Evolutionary conservation across 1,140 invertebrate species (phyloP).

Genomic region (Trichonephila clavata): DNA sequence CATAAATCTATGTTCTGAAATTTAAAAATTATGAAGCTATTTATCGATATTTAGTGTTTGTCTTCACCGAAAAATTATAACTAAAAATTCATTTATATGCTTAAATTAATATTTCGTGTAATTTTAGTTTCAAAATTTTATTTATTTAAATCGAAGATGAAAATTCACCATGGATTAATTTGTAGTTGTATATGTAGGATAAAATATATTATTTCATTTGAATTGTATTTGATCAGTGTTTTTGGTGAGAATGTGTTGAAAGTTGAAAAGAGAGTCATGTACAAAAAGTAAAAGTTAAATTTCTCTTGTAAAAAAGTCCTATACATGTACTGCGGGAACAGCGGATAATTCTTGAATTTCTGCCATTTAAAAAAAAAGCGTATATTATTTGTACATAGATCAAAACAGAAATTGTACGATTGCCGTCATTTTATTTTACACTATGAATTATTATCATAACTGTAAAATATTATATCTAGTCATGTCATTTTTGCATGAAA

Average conservation of each 20-base stretch:
- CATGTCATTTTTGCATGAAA: background rate
- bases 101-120: too few relatives aligned
- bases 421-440: constrained; percentile 24
- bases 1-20: background rate
- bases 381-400: constrained; percentile 35
- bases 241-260: background rate
- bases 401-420: background rate
- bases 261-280: background rate
- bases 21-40: background rate
- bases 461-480: constrained; percentile 37
- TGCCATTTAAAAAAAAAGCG: background rate
- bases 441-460: background rate
- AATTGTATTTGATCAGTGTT: background rate
- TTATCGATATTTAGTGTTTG: too few relatives aligned
- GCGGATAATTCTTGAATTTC: background rate
- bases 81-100: too few relatives aligned
- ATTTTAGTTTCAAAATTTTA: too few relatives aligned
- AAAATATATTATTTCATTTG: too few relatives aligned
- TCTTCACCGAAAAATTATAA: too few relatives aligned
- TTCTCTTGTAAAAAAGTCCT: background rate
- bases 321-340: background rate
- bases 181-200: too few relatives aligned
- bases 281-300: background rate
- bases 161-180: too few relatives aligned
- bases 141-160: too few relatives aligned